Percentiles rank a stretch among this genome's conserved stretches.
These are phyloP conservation scores for Hemithea aestivaria DNA, from an alignment of 2,888 invertebrate genomes.

Conservation along the genomic window DNA sequence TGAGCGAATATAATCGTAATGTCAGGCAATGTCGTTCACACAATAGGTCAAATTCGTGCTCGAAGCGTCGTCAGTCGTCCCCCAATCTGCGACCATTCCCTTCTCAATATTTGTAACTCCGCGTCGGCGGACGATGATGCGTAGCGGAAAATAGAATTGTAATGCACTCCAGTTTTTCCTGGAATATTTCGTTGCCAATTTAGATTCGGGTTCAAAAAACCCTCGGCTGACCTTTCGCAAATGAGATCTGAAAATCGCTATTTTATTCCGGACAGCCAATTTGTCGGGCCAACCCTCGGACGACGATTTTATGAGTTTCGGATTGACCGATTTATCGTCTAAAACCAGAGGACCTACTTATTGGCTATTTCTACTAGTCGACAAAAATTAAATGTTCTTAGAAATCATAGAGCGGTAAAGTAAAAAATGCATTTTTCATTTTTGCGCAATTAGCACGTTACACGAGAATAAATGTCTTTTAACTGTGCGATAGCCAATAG, in stretches of 20 bases:
- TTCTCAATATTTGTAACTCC: constrained; percentile 19
- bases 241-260: constrained; percentile 13
- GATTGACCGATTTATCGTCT: constrained; percentile 3
- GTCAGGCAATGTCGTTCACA: constrained; percentile 9
- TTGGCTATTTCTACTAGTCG: constrained; percentile 6
- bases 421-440: no score
- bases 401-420: no score
- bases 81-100: constrained; percentile 11
- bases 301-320: constrained; percentile 11
- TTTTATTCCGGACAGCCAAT: constrained; percentile 6
- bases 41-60: constrained; percentile 20
- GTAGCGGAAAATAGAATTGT: constrained; percentile 29
- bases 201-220: constrained; percentile 23
- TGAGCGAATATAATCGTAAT: constrained; percentile 16
- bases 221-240: constrained; percentile 19
- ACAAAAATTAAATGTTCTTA: constrained; percentile 1
- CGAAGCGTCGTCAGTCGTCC: constrained; percentile 2
- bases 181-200: constrained; percentile 24
- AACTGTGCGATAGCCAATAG: no score
- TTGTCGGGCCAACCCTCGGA: constrained; percentile 5
- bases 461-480: no score
- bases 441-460: no score
- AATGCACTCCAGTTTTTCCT: constrained; percentile 26
- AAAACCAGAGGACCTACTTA: no score
- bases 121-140: constrained; percentile 30